These are phyloP conservation scores for Helostoma temminkii DNA, from an alignment of 2,797 vertebrate genomes.

Conservation along the genomic window DNA sequence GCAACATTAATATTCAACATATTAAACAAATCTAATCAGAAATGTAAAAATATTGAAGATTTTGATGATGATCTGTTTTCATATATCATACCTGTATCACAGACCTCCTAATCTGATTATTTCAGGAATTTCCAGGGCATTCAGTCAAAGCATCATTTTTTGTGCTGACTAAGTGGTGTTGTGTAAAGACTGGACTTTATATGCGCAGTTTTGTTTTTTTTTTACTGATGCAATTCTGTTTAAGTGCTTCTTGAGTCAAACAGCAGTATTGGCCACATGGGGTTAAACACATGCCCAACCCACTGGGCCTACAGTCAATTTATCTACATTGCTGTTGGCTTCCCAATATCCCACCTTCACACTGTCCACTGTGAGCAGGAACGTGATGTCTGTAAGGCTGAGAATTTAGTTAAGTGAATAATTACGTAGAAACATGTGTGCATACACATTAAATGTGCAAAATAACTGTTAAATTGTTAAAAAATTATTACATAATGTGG, in stretches of 20 bases:
- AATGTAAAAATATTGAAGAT: not conserved
- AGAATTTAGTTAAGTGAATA: slow-evolving; percentile 2
- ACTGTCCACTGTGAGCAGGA: slow-evolving; percentile 27
- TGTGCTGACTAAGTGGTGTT: slow-evolving; percentile 65
- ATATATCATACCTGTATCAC: slow-evolving; percentile 49
- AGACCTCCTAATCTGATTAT: slow-evolving; percentile 57
- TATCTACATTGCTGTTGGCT: slow-evolving; percentile 60
- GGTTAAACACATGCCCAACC: slow-evolving; percentile 32
- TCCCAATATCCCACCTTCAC: slow-evolving; percentile 40
- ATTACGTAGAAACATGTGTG: not conserved
- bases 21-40: not conserved
- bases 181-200: slow-evolving; percentile 44
- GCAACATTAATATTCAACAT: not conserved
- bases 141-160: slow-evolving; percentile 31
- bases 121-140: slow-evolving; percentile 10
- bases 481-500: not conserved
- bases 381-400: slow-evolving; percentile 15
- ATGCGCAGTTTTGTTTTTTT: slow-evolving; percentile 57
- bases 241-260: slow-evolving; percentile 75
- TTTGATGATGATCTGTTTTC: slow-evolving; percentile 32
- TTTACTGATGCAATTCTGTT: slow-evolving; percentile 71
- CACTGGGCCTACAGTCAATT: slow-evolving; percentile 59
- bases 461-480: no score
- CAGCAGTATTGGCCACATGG: slow-evolving; percentile 67
- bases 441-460: not conserved